Evolutionary conservation across 2,888 invertebrate genomes (phyloP).

Genomic region (Meteorus cinctellus): DNA sequence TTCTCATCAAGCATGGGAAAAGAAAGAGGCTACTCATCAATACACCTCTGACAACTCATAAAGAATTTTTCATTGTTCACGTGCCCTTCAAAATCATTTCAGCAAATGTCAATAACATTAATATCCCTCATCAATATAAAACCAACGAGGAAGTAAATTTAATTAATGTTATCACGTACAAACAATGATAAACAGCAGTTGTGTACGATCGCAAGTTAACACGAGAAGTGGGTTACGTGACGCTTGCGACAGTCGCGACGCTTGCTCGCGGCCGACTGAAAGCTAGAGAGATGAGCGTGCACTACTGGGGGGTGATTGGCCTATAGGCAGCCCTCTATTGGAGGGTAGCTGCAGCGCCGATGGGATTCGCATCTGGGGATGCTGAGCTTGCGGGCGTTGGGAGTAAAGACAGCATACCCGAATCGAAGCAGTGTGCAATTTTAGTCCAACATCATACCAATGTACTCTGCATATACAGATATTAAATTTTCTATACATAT

Average conservation of each 20-base stretch:
- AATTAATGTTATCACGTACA: not conserved
- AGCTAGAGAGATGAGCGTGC: conserved; percentile 50
- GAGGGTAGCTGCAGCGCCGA: conserved; percentile 46
- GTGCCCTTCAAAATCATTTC: not conserved
- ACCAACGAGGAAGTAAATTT: not conserved
- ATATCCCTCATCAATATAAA: not conserved
- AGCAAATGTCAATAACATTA: not conserved
- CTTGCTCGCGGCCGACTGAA: conserved; percentile 60
- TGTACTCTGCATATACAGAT: not conserved
- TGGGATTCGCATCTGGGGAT: conserved; percentile 49
- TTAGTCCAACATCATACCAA: conserved; percentile 15
- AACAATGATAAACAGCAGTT: not conserved
- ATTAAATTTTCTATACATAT: not conserved
- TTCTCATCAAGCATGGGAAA: not conserved
- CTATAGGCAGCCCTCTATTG: conserved; percentile 46
- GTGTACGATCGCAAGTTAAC: not conserved
- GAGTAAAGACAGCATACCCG: not conserved
- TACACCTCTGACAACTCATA: not conserved
- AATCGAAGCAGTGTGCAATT: conserved; percentile 47
- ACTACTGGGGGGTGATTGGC: conserved; percentile 50
- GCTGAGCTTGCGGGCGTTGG: conserved; percentile 37
- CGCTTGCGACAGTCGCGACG: conserved; percentile 59
- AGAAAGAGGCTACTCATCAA: not conserved
- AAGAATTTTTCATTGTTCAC: not conserved
- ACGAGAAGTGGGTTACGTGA: conserved; percentile 37